These are phyloP conservation scores for Falco peregrinus DNA, from an alignment of 2,797 vertebrate species.

Conservation along the genomic window DNA sequence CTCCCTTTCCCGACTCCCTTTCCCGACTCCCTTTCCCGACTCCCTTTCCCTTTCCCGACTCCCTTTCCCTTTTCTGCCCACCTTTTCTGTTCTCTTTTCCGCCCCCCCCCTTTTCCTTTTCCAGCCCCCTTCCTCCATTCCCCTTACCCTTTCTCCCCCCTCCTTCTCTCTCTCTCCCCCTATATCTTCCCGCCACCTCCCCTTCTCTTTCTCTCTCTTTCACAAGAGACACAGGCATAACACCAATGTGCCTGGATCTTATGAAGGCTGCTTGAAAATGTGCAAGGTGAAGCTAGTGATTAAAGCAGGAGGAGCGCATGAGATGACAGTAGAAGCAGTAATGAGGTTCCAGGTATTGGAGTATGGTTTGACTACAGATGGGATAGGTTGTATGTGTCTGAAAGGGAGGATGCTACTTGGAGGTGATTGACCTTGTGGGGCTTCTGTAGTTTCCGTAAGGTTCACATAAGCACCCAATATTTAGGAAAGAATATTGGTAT, in stretches of 20 bases:
- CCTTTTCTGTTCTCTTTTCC: too few species aligned
- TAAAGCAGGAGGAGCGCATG: neutral
- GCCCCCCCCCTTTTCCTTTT: too few species aligned
- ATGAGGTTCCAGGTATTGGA: neutral
- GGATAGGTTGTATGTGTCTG: neutral
- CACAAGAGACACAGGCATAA: neutral
- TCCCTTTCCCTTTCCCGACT: too few species aligned
- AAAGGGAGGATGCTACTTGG: constrained; percentile 11
- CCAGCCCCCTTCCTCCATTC: too few species aligned
- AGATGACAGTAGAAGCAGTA: neutral
- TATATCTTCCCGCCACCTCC: neutral
- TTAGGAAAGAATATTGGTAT: constrained; percentile 7
- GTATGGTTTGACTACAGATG: neutral
- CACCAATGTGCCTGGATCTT: neutral
- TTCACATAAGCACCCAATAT: constrained; percentile 60
- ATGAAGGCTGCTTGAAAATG: neutral
- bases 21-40: too few species aligned
- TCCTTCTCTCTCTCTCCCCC: neutral
- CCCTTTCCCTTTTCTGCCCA: too few species aligned
- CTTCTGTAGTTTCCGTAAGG: neutral
- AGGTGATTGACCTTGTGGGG: neutral
- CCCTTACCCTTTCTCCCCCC: neutral
- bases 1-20: too few species aligned
- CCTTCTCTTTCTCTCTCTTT: neutral
- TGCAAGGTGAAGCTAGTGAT: neutral